Evolutionary conservation across 2,797 vertebrate genomes (phyloP).

Genomic region (Gymnoscopelus microlampas): DNA sequence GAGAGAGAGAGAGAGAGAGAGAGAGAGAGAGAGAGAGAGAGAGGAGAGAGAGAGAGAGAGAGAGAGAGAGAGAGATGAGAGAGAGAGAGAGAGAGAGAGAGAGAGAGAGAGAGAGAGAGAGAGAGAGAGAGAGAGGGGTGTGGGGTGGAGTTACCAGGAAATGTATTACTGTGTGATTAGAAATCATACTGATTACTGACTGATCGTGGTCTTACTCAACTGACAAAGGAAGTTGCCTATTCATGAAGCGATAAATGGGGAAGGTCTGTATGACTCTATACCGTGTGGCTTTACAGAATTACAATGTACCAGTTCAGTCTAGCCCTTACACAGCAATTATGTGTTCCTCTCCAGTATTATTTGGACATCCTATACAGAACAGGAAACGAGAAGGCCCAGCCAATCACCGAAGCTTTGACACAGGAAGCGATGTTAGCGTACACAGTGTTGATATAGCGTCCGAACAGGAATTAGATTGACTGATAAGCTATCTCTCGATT

Average conservation of each 20-base stretch:
- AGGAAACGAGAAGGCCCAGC: background rate
- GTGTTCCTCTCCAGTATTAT: background rate
- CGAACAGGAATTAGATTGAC: slow-evolving; percentile 48
- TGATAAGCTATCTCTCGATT: slow-evolving; percentile 14
- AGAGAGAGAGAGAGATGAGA: background rate
- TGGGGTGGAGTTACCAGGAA: slow-evolving; percentile 53
- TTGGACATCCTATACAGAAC: background rate
- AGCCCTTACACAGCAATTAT: background rate
- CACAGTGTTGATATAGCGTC: background rate
- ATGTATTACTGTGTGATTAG: slow-evolving; percentile 25
- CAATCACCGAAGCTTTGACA: background rate
- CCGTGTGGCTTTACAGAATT: slow-evolving; percentile 13
- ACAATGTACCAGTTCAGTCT: background rate
- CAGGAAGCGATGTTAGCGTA: slow-evolving; percentile 22
- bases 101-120: background rate
- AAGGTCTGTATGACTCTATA: background rate
- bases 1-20: slow-evolving; percentile 1
- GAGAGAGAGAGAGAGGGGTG: slow-evolving; percentile 7
- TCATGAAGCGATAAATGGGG: slow-evolving; percentile 5
- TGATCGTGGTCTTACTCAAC: slow-evolving; percentile 27
- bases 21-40: background rate
- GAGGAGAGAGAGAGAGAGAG: slow-evolving; percentile 1
- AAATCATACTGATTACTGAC: slow-evolving; percentile 26
- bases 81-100: slow-evolving; percentile 7
- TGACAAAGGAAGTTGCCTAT: slow-evolving; percentile 55